phyloP scores from a whole-genome alignment of 1,140 invertebrate species.

The Adoxophyes honmai region DNA sequence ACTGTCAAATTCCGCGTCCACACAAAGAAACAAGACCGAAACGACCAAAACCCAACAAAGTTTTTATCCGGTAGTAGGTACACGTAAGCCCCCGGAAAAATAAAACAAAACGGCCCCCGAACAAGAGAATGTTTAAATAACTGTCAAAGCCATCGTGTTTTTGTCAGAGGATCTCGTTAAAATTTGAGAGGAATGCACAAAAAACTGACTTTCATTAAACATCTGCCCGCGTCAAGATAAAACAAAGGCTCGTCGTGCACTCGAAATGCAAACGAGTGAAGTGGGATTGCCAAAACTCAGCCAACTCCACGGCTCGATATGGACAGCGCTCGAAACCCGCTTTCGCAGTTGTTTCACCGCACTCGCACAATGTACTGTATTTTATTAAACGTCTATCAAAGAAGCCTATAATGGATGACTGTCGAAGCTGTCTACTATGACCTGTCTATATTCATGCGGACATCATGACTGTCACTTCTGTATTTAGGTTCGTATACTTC shows the following conservation, averaged over 20 bases:
- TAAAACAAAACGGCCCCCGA: constrained; percentile 28
- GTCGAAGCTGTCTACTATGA: constrained; percentile 7
- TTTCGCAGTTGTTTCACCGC: neutral
- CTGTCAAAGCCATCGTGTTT: constrained; percentile 49
- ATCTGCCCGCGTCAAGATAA: constrained; percentile 47
- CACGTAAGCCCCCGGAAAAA: constrained; percentile 26
- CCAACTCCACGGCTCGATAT: constrained; percentile 7
- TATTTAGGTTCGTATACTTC: constrained; percentile 25
- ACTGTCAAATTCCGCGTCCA: constrained; percentile 20
- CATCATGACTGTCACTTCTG: constrained; percentile 13
- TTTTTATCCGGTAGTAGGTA: constrained; percentile 32
- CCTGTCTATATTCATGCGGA: constrained; percentile 31
- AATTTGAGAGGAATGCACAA: constrained; percentile 50
- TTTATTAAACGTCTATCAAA: constrained; percentile 8
- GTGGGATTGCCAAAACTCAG: constrained; percentile 41
- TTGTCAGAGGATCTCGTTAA: constrained; percentile 53
- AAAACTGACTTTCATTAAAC: constrained; percentile 55
- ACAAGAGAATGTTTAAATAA: constrained; percentile 57
- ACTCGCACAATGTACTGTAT: constrained; percentile 10
- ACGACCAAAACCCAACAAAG: constrained; percentile 23
- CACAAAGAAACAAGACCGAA: constrained; percentile 20
- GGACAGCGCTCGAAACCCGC: constrained; percentile 3
- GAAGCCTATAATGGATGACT: neutral
- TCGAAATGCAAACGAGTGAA: constrained; percentile 53
- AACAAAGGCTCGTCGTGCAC: constrained; percentile 45